These are phyloP conservation scores for Halyomorpha halys DNA, from an alignment of 1,140 invertebrate genomes.

Conservation along the genomic window DNA sequence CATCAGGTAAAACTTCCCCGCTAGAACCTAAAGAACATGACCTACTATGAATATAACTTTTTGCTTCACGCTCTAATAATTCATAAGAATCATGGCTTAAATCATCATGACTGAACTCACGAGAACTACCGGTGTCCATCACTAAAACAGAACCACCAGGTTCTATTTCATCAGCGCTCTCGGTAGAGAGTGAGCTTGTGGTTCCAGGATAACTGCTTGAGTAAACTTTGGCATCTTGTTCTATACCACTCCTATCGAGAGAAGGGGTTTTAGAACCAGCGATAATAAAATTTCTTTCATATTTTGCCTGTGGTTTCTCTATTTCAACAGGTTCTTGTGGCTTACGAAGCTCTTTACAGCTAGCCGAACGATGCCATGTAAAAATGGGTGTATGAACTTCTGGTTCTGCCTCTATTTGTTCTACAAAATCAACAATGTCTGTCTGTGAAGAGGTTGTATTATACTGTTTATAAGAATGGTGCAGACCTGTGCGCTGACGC, in stretches of 20 bases:
- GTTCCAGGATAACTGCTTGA: slow-evolving; percentile 76
- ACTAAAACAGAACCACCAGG: slow-evolving; percentile 32
- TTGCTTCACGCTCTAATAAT: slow-evolving; percentile 48
- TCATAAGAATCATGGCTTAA: slow-evolving; percentile 82
- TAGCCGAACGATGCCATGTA: slow-evolving; percentile 63
- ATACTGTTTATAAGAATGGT: slow-evolving; percentile 27
- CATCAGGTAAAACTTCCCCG: slow-evolving; percentile 46
- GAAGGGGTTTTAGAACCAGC: slow-evolving; percentile 32
- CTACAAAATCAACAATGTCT: slow-evolving; percentile 34
- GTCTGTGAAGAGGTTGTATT: slow-evolving; percentile 31
- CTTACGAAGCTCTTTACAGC: slow-evolving; percentile 42
- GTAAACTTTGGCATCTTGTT: slow-evolving; percentile 50
- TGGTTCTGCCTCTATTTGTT: slow-evolving; percentile 32
- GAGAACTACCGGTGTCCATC: slow-evolving; percentile 31
- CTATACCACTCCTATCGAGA: slow-evolving; percentile 29
- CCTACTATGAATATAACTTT: slow-evolving; percentile 26
- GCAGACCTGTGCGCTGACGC: slow-evolving; percentile 27
- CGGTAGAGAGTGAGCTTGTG: slow-evolving; percentile 47
- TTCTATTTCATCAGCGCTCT: slow-evolving; percentile 46
- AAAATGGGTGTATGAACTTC: slow-evolving; percentile 38
- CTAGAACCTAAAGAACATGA: slow-evolving; percentile 52
- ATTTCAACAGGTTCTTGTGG: slow-evolving; percentile 16
- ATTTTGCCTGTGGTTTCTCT: slow-evolving; percentile 21
- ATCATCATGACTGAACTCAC: slow-evolving; percentile 61
- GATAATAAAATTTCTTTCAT: slow-evolving; percentile 32